Evolutionary conservation across 2,797 vertebrate species (phyloP).

Genomic region (Morelia viridis): DNA sequence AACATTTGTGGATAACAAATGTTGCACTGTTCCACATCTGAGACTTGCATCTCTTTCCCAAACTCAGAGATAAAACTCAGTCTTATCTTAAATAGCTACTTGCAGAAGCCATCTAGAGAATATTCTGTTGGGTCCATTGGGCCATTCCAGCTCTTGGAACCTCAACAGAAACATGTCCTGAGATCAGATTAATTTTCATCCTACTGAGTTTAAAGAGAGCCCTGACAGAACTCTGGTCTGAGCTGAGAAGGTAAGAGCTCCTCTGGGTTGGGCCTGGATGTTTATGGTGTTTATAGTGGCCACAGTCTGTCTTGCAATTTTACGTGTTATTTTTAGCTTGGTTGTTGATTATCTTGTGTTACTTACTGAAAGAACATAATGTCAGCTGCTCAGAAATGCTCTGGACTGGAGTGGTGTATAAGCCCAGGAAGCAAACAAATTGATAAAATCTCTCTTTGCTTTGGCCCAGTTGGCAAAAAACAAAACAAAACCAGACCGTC

Average conservation of each 20-base stretch:
- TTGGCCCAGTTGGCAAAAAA: neutral
- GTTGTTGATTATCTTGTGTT: neutral
- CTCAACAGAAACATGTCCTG: neutral
- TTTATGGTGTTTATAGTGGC: neutral
- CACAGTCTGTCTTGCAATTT: neutral
- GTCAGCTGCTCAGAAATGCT: neutral
- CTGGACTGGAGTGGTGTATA: neutral
- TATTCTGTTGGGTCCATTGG: no score
- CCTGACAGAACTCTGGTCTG: neutral
- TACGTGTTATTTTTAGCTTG: neutral
- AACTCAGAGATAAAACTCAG: neutral
- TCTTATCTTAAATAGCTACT: neutral
- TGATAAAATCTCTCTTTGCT: neutral
- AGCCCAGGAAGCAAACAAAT: neutral
- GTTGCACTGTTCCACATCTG: neutral
- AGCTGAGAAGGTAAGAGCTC: neutral
- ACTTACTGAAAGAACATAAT: neutral
- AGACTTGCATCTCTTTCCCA: neutral
- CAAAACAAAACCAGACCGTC: neutral
- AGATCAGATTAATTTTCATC: neutral
- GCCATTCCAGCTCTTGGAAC: neutral
- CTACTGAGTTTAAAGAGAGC: neutral
- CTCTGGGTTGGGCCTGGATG: neutral
- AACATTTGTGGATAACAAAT: neutral
- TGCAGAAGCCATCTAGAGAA: neutral